Base-by-base conservation (phyloP, 2,888 invertebrate species). In the Stegophylla sp. region DNA sequence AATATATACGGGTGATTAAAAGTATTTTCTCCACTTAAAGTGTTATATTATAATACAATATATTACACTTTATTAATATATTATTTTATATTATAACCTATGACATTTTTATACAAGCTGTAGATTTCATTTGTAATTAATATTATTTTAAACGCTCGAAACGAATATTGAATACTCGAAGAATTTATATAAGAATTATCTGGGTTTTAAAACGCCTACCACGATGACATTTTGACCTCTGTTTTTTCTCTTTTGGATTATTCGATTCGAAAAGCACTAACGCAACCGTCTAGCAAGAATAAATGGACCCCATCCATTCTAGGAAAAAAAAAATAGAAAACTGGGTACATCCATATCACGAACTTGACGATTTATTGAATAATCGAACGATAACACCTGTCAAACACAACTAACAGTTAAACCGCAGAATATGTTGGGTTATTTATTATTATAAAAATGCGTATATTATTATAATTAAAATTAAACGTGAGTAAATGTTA, bases 311-410 rank as follows among this genome's bases (percentile, higher is more conserved):
- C 7, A 64, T 20, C 41, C 20, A 43, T 13, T 43, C 20, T n/a
- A n/a, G n/a, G n/a, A 64, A 34, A n/a, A 69, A 69, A 51, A 69
- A n/a, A 28, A 28, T n/a, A 28, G 28, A 28, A 26, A 69, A 69
- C 48, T n/a, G 7, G 34, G 34, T 51, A 28, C 26, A 34, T 51
- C 69, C n/a, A 69, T 69, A 69, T 13, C 69, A 48, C 17, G 13
- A 17, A 20, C 41, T 64, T 51, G 3, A 17, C 26, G 51, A 69
- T 69, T 51, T 28, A 51, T 69, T 69, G 48, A 69, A 51, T 69
- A 51, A 26, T 48, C 28, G n/a, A 69, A n/a, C 48, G 69, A 51
- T 51, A 28, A 69, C 28, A 28, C 13, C 17, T 69, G 69, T 12
- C n/a, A 51, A 28, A 28, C 51, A 15, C 12, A 13, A 61, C 26